Evolutionary conservation across 2,113 vertebrate genomes (phyloP).

Genomic region (Tapirus terrestris): DNA sequence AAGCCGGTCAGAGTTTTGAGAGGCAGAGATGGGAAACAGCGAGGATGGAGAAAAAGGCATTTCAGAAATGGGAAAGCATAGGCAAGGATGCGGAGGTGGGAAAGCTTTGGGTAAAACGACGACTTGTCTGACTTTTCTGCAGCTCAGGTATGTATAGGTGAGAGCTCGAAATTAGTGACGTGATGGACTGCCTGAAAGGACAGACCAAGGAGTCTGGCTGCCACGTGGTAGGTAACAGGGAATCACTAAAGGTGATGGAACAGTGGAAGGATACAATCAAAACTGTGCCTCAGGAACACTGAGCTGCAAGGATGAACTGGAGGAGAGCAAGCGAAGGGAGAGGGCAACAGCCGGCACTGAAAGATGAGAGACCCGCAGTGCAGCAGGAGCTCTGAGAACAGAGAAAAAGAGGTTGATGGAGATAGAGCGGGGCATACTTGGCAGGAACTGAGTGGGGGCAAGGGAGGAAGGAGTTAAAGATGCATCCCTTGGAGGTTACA

Average conservation of each 20-base stretch:
- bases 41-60: not conserved
- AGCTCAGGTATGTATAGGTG: not conserved
- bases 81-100: not conserved
- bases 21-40: not conserved
- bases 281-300: not conserved
- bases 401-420: not conserved
- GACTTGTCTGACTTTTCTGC: not conserved
- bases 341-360: not conserved
- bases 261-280: not conserved
- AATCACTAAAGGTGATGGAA: not conserved
- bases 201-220: not conserved
- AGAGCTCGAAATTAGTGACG: not conserved
- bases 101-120: not conserved
- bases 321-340: not conserved
- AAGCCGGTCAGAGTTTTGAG: not conserved
- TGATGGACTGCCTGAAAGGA: not conserved
- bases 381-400: fast-evolving
- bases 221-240: not conserved
- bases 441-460: not conserved
- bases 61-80: not conserved
- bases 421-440: not conserved
- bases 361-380: not conserved
- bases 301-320: not conserved
- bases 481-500: not conserved
- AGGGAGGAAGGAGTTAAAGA: not conserved